Evolutionary conservation across 2,113 vertebrate species (phyloP), one percentile per base, ranked within the genome.

Genomic region (Genyomyrus donnyi): DNA sequence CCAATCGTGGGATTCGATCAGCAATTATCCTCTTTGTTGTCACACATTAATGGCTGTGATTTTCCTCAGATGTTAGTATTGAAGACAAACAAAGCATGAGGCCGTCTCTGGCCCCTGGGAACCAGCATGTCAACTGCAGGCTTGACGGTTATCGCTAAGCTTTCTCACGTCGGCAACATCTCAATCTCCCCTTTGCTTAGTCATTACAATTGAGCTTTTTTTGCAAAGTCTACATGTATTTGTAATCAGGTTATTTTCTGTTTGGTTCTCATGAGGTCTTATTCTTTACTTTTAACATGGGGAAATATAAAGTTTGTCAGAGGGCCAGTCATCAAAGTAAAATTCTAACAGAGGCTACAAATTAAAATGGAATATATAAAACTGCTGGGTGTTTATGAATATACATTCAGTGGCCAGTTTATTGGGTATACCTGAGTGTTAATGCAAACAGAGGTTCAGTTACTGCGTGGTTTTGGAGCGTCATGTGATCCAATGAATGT

Each of bases 311-410:
- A 89, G 92, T 93, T 94, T 95, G 94, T 93, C 93, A 93, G 66
- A 53, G 13, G 35, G 15, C 46, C 89, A 89, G 92, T 93, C 90
- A 87, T 87, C 39, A 56, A 53, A 93, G 90, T 91, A 91, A 88
- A 90, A 91, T 91, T 77, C 95, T 95, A 95, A 95, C 93, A 94
- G 91, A 89, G 90, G 90, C 87, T 66, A 95, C 95, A 92, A 94
- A 94, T 93, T 93, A 91, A 94, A 94, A 94, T 94, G 93, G 93
- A 94, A 95, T 94, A 94, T 89, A 92, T 93, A 93, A 90, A 91
- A 52, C 93, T 90, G 87, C 87, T 91, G 46, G 92, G 87, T 24
- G 2, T 46, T 9, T 83, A 39, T 84, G 42, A 17, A 77, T 15
- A 77, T 77, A 77, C 15, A 39, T 3, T 77, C 13, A 17, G 27